phyloP scores from a whole-genome alignment of 2,113 vertebrate genomes.

The Triplophysa siluroides region DNA sequence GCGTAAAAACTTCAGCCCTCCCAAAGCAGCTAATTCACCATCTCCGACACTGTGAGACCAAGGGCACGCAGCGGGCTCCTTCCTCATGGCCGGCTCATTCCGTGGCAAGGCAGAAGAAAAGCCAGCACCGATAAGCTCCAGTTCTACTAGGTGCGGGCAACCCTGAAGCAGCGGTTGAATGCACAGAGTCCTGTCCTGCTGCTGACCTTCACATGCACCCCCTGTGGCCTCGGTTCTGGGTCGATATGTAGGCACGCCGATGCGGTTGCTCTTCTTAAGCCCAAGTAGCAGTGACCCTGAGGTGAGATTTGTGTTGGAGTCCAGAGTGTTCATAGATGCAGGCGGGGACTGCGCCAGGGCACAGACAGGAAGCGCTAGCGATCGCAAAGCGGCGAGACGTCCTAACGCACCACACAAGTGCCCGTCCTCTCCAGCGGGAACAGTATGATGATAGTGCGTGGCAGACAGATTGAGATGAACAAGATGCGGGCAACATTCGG shows the following conservation, averaged over 20 bases:
- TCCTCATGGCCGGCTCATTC: slow-evolving; percentile 88
- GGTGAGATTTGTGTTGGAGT: slow-evolving; percentile 30
- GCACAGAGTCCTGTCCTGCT: slow-evolving; percentile 67
- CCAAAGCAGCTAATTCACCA: slow-evolving; percentile 82
- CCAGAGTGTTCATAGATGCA: slow-evolving; percentile 51
- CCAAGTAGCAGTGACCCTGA: slow-evolving; percentile 72
- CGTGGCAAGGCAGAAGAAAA: slow-evolving; percentile 91
- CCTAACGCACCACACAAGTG: slow-evolving; percentile 88
- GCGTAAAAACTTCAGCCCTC: slow-evolving; percentile 78
- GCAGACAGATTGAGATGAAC: slow-evolving; percentile 90
- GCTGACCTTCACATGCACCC: slow-evolving; percentile 64
- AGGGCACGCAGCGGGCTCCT: slow-evolving; percentile 85
- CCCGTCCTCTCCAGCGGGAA: slow-evolving; percentile 66
- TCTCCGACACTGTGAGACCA: slow-evolving; percentile 84
- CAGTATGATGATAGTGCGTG: slow-evolving; percentile 86
- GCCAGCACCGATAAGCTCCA: slow-evolving; percentile 90
- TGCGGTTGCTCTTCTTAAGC: slow-evolving; percentile 83
- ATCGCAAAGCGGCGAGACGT: slow-evolving; percentile 78
- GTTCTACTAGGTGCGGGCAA: slow-evolving; percentile 78
- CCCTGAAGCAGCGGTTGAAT: slow-evolving; percentile 80
- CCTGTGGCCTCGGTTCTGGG: slow-evolving; percentile 54
- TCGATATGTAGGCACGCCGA: slow-evolving; percentile 79
- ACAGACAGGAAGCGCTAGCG: slow-evolving; percentile 87
- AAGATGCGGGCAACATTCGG: slow-evolving; percentile 78
- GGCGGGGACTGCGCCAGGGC: slow-evolving; percentile 77